Conservation (phyloP, 92 coral and sea anemone genomes). For the Isaurus tuberculatus region DNA sequence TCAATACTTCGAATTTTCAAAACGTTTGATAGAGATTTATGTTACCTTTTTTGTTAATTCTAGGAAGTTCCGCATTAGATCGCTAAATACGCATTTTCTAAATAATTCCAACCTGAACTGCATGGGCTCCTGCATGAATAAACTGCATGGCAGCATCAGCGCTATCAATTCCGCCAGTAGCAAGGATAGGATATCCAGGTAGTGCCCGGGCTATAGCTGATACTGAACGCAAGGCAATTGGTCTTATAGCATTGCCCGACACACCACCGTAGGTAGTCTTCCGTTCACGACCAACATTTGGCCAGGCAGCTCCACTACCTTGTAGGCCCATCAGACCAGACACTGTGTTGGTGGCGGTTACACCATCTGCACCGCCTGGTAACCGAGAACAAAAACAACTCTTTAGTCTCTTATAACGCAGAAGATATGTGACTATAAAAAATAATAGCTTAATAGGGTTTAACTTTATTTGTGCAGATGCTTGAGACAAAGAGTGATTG, state of each 20-base stretch:
- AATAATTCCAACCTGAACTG: slow-evolving; percentile 83
- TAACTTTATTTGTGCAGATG: too few species aligned
- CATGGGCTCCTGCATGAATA: slow-evolving; percentile 93
- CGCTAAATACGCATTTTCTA: neutral
- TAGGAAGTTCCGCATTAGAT: too few species aligned
- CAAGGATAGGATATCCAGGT: slow-evolving; percentile 93
- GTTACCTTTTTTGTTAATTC: too few species aligned
- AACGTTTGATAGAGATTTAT: too few species aligned
- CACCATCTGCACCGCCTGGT: slow-evolving; percentile 96
- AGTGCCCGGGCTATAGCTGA: slow-evolving; percentile 93
- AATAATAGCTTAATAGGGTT: too few species aligned
- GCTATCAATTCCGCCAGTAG: slow-evolving; percentile 98
- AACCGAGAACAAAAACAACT: neutral
- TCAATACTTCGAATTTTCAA: too few species aligned
- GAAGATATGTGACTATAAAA: too few species aligned
- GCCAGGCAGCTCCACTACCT: slow-evolving; percentile 85
- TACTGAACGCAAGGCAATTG: slow-evolving; percentile 97
- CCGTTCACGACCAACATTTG: slow-evolving; percentile 79
- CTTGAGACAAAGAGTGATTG: too few species aligned
- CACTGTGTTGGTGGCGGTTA: slow-evolving; percentile 98
- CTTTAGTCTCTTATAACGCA: too few species aligned
- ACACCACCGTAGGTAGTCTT: slow-evolving; percentile 96
- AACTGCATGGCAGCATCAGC: slow-evolving; percentile 98
- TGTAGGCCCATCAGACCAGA: slow-evolving; percentile 96
- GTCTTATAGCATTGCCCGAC: slow-evolving; percentile 98